A percentile compares a stretch with the other conserved stretches of the same genome.
Evolutionary conservation across 30 jellyfish, hydroid and myxozoan genomes (phyloP).

Genomic region (Turritopsis dohrnii): DNA sequence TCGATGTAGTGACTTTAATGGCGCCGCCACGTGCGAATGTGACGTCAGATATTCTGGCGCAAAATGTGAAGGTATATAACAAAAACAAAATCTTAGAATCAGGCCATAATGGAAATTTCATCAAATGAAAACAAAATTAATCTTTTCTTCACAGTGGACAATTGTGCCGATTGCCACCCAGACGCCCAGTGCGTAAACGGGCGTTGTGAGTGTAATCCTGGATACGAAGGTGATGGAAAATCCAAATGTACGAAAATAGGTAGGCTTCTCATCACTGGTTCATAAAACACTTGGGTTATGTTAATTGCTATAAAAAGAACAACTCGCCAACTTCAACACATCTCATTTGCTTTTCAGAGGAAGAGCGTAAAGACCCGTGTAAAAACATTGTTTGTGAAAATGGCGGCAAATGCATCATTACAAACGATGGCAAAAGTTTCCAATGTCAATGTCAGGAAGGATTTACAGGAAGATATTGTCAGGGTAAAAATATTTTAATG

Average conservation of each 20-base stretch:
- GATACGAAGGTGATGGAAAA: constrained; percentile 86
- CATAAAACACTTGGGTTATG: neutral
- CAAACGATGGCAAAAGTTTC: constrained; percentile 15
- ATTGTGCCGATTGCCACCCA: constrained; percentile 75
- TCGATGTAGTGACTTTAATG: constrained; percentile 84
- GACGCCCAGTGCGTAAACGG: constrained; percentile 90
- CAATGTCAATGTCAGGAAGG: constrained; percentile 77
- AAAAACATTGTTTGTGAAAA: constrained; percentile 54
- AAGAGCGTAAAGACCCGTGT: constrained; percentile 78
- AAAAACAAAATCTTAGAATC: neutral
- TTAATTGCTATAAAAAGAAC: neutral
- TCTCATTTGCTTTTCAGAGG: constrained; percentile 20
- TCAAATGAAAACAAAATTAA: neutral
- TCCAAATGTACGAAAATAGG: constrained; percentile 44
- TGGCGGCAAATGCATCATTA: constrained; percentile 75
- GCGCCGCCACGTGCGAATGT: constrained; percentile 86
- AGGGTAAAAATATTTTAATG: no score
- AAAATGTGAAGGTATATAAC: constrained; percentile 87
- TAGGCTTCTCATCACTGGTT: constrained; percentile 28
- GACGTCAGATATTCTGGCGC: constrained; percentile 88
- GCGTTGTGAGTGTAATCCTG: constrained; percentile 79
- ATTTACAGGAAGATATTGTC: constrained; percentile 74
- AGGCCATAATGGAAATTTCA: neutral
- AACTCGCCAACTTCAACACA: neutral
- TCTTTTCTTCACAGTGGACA: constrained; percentile 51